phyloP scores from a whole-genome alignment of 53 echinoderm and acorn worm species.

The Temnopleurus reevesii region DNA sequence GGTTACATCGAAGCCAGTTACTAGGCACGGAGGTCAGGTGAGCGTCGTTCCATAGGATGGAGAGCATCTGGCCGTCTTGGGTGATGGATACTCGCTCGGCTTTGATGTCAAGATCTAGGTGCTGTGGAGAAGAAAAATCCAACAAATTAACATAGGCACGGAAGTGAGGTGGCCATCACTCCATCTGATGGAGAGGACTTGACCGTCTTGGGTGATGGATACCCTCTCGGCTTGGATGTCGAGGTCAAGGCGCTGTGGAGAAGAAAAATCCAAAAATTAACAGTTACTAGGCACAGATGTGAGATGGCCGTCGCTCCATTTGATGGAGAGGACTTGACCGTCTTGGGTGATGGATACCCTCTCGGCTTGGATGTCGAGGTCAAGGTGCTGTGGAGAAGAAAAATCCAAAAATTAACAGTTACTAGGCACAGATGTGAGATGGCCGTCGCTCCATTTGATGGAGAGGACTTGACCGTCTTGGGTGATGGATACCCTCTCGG shows the following conservation, averaged over 20 bases:
- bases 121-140: not conserved
- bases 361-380: conserved; percentile 37
- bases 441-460: conserved; percentile 47
- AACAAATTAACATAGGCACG: not conserved
- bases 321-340: conserved; percentile 20
- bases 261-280: no score
- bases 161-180: conserved; percentile 10
- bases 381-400: conserved; percentile 28
- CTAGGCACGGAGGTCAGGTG: conserved; percentile 34
- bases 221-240: conserved; percentile 20
- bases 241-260: conserved; percentile 25
- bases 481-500: not conserved
- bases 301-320: conserved; percentile 40
- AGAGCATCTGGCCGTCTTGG: not conserved
- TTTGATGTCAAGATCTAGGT: conserved; percentile 37
- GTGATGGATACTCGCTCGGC: not conserved
- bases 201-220: not conserved
- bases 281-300: conserved; percentile 46
- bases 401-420: no score
- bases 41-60: conserved; percentile 40
- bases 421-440: conserved; percentile 25
- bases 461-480: not conserved
- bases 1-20: conserved; percentile 57
- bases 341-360: not conserved
- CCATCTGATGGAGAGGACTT: conserved; percentile 29